Base-by-base conservation (phyloP, 2,888 invertebrate species). In the Hirtodrosophila histrioides region DNA sequence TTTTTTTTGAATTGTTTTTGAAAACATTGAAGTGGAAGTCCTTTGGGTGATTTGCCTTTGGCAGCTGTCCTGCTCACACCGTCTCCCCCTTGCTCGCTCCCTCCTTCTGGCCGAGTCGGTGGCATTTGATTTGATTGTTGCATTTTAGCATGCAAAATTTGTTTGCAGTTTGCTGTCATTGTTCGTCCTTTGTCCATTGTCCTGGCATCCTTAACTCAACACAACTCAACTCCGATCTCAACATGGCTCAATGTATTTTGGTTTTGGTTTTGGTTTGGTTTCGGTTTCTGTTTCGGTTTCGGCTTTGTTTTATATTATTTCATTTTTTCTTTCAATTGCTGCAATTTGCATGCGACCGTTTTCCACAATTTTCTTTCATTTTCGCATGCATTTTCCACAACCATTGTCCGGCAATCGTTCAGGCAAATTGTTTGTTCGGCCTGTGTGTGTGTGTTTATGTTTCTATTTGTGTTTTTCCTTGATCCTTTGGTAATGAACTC, bases 1-100 rank as follows among this genome's bases (percentile, higher is more conserved):
- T 27, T 57, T 44, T 48, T 46, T 50, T 48, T 49, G 50, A 68
- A 68, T 75, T 75, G 76, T 78, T 67, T 62, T 51, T 23, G 46
- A 79, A 69, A 79, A 81, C 84, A 83, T 75, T 82, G 75, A 77
- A 82, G 86, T 82, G 81, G 81, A 86, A 86, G 78, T 86, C 86
- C 81, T 79, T 77, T 77, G 72, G 78, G 53, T 62, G 78, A 49
- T 63, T 44, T 60, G 58, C 45, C 60, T 57, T 51, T 44, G 40
- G 37, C 17, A 37, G 48, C 57, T 48, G 43, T 45, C 39, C 44
- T 24, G 36, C 49, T 46, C 35, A 0, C 10, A 24, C 56, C n/a
- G 44, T 53, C 33, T 5, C 37, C 35, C 11, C 17, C 6, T 10
- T 12, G 41, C n/a, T 12, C 17, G 5, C 17, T 11, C 24, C n/a